Base-by-base conservation (phyloP, 2,113 vertebrate genomes). In the Donacobius atricapilla region DNA sequence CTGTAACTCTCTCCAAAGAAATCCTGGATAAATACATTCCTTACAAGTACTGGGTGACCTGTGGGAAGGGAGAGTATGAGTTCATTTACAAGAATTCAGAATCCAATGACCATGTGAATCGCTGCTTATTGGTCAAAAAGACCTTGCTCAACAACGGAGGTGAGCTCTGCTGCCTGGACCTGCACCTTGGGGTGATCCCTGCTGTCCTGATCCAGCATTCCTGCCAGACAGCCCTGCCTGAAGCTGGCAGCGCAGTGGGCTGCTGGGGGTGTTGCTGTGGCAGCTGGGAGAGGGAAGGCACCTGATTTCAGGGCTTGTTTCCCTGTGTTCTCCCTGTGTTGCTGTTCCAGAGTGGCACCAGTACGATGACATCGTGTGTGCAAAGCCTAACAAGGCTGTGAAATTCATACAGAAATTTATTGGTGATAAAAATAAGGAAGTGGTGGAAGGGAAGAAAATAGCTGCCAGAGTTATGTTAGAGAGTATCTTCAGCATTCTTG, bases 321-420 rank as follows among this genome's bases (percentile, higher is more conserved):
- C 35, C 8, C 56, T 35, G 13, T 64, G 22, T 54, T 89, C 47
- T 70, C 2, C 35, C 68, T 72, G 24, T 53, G 19, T 33, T 89
- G 18, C 42, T 57, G 2, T 73, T 94, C 33, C n/a, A 98, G 98
- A 97, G 40, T 99, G 99, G 99, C 99, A 99, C 93, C 99, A 99
- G 33, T 99, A 99, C 5, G 99, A 99, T 30, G 99, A 99, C 69
- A 99, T 99, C 4, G 97, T 99, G 22, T 99, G 98, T 30, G 87
- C 10, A 3, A 48, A 35, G 57, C 82, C 97, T n/a, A n/a, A n/a
- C n/a, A n/a, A n/a, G n/a, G n/a, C n/a, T n/a, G n/a, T n/a, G n/a
- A n/a, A n/a, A n/a, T n/a, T n/a, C n/a, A n/a, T n/a, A n/a, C n/a
- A 20, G 0, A 0, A 0, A 0, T 0, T 95, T 0, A 0, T 0